Evolutionary conservation across 2,888 invertebrate genomes (phyloP).

Genomic region (Acrobasis suavella): DNA sequence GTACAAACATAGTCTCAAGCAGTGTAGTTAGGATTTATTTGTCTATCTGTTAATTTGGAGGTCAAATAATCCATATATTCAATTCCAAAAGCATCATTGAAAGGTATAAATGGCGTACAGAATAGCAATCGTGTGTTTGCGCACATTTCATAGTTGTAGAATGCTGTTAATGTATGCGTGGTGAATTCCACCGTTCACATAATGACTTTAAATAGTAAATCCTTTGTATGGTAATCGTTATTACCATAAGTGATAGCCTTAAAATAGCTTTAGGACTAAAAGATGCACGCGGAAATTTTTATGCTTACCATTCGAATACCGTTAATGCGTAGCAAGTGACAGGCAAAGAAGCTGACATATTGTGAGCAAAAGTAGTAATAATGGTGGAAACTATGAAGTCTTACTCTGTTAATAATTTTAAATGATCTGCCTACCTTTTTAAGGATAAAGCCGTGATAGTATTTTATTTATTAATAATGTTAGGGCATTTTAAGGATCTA

Average conservation of each 20-base stretch:
- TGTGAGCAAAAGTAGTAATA: neutral
- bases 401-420: too few species aligned
- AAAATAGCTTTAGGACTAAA: constrained; percentile 7
- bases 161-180: constrained; percentile 16
- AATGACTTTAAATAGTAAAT: constrained; percentile 17
- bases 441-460: too few species aligned
- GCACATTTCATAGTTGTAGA: constrained; percentile 9
- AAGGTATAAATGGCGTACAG: neutral
- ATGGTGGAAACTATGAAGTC: too few species aligned
- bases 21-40: neutral
- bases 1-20: neutral
- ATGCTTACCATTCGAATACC: neutral
- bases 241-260: constrained; percentile 11
- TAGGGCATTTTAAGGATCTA: too few species aligned
- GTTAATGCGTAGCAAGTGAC: neutral
- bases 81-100: constrained; percentile 7
- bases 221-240: constrained; percentile 21
- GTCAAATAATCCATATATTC: neutral
- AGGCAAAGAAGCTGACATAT: too few species aligned
- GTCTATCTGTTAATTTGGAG: neutral
- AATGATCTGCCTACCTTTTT: too few species aligned
- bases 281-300: constrained; percentile 4
- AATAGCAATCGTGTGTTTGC: constrained; percentile 14
- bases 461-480: too few species aligned
- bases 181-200: constrained; percentile 19